Conservation (phyloP, 2,113 vertebrate genomes). For the Marcusenius ussheri region DNA sequence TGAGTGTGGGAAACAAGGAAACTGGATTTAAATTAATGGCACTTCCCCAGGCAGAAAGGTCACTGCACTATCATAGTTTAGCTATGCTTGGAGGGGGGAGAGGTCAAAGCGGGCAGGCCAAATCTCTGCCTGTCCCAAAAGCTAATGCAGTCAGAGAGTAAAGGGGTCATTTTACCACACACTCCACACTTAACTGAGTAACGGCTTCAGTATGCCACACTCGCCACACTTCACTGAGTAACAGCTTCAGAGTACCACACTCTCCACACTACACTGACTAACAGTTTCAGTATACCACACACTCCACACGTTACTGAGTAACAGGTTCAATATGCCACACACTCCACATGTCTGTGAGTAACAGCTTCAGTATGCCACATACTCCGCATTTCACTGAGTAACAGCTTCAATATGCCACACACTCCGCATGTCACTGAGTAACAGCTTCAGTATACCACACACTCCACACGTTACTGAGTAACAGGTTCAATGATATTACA, state of each 20-base stretch:
- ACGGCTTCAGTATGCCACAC: neutral
- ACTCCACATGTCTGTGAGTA: neutral
- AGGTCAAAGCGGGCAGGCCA: neutral
- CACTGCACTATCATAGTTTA: neutral
- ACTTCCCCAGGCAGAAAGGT: neutral
- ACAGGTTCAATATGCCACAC: neutral
- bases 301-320: rapidly evolving
- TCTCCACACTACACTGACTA: neutral
- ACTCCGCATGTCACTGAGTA: neutral
- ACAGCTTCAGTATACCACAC: neutral
- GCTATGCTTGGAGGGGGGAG: neutral
- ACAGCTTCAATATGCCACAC: too few relatives aligned
- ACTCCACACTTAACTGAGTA: neutral
- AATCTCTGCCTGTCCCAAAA: neutral
- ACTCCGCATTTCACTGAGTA: neutral
- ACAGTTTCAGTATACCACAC: neutral
- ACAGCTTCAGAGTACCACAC: neutral
- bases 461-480: neutral
- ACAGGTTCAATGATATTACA: neutral
- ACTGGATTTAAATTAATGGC: slow-evolving; percentile 1
- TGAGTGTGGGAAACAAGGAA: slow-evolving; percentile 10
- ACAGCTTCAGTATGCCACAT: too few relatives aligned
- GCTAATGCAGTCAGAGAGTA: neutral
- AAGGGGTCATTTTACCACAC: neutral
- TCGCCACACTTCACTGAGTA: neutral